These are phyloP conservation scores for Notocelia uddmanniana DNA, from an alignment of 2,888 invertebrate genomes.

Conservation along the genomic window DNA sequence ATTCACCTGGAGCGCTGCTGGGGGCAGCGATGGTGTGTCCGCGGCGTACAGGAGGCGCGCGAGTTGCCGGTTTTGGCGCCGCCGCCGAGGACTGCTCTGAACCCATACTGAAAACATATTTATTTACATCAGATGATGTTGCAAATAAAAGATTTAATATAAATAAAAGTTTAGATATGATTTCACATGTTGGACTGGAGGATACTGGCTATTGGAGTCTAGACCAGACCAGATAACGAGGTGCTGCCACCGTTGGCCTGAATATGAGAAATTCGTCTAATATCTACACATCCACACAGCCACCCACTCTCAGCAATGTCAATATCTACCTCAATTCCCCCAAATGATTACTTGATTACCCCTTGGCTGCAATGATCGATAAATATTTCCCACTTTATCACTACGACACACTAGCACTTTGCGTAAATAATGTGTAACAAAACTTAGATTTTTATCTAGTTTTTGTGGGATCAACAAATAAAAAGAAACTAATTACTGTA, in stretches of 20 bases:
- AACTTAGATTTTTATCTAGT: not conserved
- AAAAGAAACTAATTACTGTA: not conserved
- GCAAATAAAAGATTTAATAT: not conserved
- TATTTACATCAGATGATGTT: not conserved
- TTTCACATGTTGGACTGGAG: too few relatives aligned
- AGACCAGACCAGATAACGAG: too few relatives aligned
- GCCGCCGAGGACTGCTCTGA: slow-evolving; percentile 87
- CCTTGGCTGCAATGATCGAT: too few relatives aligned
- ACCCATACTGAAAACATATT: slow-evolving; percentile 78
- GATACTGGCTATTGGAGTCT: too few relatives aligned
- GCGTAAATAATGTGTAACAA: too few relatives aligned
- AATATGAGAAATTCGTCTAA: too few relatives aligned
- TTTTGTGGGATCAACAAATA: not conserved
- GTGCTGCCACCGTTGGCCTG: too few relatives aligned
- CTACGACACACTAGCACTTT: too few relatives aligned
- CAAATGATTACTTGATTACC: too few relatives aligned
- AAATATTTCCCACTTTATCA: not conserved
- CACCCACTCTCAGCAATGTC: not conserved
- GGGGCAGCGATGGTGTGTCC: slow-evolving; percentile 80
- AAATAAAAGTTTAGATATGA: not conserved
- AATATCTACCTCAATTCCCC: too few relatives aligned
- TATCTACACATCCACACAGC: too few relatives aligned
- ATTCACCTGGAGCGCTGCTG: slow-evolving; percentile 67
- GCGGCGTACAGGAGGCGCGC: slow-evolving; percentile 73
- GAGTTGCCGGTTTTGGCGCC: slow-evolving; percentile 66